Evolutionary conservation across 2,797 vertebrate genomes (phyloP), one percentile per base, ranked within the genome.

Genomic region (Chrysocyon brachyurus): DNA sequence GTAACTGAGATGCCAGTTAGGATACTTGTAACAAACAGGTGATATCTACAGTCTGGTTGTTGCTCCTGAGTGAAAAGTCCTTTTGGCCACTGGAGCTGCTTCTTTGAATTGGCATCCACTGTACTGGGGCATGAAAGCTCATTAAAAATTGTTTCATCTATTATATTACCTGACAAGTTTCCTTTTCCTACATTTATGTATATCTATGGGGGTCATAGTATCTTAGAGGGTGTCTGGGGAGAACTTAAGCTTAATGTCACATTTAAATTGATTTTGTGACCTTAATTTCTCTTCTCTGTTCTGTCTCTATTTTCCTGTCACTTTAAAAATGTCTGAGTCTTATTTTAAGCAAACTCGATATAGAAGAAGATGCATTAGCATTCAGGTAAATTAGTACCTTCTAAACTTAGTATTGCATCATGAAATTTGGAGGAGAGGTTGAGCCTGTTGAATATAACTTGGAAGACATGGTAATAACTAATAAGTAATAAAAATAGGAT

Each of bases 1-100:
- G 94, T 97, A 93, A 87, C 95, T 96, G 96, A 97, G 95, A 96
- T 96, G 90, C 61, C 66, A 64, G n/a, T 96, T 63, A 94, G 82
- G 73, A 88, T 87, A 54, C 49, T 96, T 86, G 91, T 19, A 91
- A 66, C 10, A 52, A 94, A 64, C 85, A 98, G 93, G 91, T 97
- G 87, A 93, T 91, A 89, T 86, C 57, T 94, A 22, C n/a, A 94
- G 72, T 90, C 59, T 96, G 49, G 85, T 93, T 92, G 33, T 68
- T 94, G 81, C 54, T 66, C 17, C 77, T 90, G 84, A 94, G 46
- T 93, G 66, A 90, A 96, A 96, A 92, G 85, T 96, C 79, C 36
- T 22, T 89, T 89, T 95, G 94, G 54, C 61, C 21, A 59, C 40
- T 85, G 10, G 59, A 85, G 36, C 15, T 88, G 31, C 52, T 91